Evolutionary conservation across 2,113 vertebrate species (phyloP), one percentile per base, ranked within the genome.

Genomic region (Triplophysa tibetana): DNA sequence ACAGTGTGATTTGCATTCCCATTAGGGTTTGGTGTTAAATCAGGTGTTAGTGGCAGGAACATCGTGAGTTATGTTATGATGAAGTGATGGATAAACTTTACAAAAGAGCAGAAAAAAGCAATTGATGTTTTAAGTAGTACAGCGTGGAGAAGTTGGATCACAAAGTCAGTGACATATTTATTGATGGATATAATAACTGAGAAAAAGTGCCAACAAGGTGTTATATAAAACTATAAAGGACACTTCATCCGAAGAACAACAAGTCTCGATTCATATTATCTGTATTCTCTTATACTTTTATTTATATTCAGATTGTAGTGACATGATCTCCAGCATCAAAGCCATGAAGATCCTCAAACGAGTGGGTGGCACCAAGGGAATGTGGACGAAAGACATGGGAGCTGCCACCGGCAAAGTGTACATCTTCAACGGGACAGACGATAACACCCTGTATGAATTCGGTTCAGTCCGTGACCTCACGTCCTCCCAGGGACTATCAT

Each of bases 321-420:
- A 98, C 88, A 96, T 97, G 85, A 94, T 99, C 65, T 94, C 95
- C 52, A 96, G 91, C 3, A 92, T 99, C 84, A 96, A 95, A 82
- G 95, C 96, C 86, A 97, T 99, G 97, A 98, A 99, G 93, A 97
- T 99, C 84, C 82, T 98, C 79, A 98, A 98, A 89, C 90, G 95
- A 21, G 93, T 95, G 0, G 97, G 97, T 8, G 93, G 94, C 14
- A 1, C 92, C 2, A 91, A 93, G 0, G 98, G 98, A 56, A 93
- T 93, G 54, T 99, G 98, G 98, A 96, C 95, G 86, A 98, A 95
- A 89, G 98, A 99, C 24, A 91, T 92, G 33, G 81, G 79, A 72
- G 60, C 75, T 0, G 89, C 75, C 43, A 89, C 93, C 0, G 95
- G 96, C 82, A 97, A 95, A 91, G 91, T 99, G 79, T 99, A 94